These are phyloP conservation scores for Gasteruption jaculator DNA, from an alignment of 2,888 invertebrate species.

Conservation along the genomic window DNA sequence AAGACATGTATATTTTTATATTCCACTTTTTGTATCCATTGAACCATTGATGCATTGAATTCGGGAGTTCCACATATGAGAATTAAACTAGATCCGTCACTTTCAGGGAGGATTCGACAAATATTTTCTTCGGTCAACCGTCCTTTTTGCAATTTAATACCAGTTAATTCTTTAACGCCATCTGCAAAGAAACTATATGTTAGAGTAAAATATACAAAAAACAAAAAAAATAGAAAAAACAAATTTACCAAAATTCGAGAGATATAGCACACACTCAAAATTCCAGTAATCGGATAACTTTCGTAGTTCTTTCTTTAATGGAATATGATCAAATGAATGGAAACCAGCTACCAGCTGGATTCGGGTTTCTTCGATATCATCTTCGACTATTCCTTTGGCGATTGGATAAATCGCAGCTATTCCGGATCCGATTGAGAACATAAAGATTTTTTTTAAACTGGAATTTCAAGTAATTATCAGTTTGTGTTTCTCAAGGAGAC, in stretches of 20 bases:
- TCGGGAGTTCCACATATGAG: conserved; percentile 41
- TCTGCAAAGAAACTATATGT: conserved; percentile 25
- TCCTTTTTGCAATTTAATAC: conserved; percentile 30
- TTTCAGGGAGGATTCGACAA: conserved; percentile 20
- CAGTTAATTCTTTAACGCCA: conserved; percentile 26
- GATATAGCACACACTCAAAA: conserved; percentile 37
- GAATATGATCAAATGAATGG: conserved; percentile 31
- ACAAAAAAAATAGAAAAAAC: conserved; percentile 3
- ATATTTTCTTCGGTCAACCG: conserved; percentile 29
- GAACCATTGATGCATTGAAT: conserved; percentile 33
- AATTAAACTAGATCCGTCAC: conserved; percentile 31
- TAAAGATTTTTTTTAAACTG: conserved; percentile 39
- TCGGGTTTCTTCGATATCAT: conserved; percentile 42
- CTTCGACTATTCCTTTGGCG: conserved; percentile 34
- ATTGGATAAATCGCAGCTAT: conserved; percentile 43
- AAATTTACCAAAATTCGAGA: conserved; percentile 29
- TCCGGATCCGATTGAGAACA: conserved; percentile 45
- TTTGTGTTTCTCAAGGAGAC: conserved; percentile 7
- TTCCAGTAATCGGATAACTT: conserved; percentile 44
- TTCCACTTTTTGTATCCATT: conserved; percentile 24
- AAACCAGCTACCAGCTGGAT: conserved; percentile 39
- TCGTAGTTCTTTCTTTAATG: conserved; percentile 38
- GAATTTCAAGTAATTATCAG: conserved; percentile 11
- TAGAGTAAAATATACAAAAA: neutral
- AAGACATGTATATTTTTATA: conserved; percentile 34